Evolutionary conservation across 2,888 invertebrate genomes (phyloP).

Genomic region (Perdita meconis): DNA sequence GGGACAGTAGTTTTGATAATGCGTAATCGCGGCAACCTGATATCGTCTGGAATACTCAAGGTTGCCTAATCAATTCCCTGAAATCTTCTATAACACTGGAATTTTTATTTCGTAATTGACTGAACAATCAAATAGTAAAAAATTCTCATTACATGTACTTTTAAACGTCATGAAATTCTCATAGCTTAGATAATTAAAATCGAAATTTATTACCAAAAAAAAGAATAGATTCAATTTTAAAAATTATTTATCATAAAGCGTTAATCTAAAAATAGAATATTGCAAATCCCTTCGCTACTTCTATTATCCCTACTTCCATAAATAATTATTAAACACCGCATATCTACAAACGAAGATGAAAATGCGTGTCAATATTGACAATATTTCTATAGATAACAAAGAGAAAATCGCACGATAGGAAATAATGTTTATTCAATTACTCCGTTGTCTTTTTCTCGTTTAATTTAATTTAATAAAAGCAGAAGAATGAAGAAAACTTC

Average conservation of each 20-base stretch:
- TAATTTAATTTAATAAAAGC: slow-evolving; percentile 33
- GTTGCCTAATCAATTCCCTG: slow-evolving; percentile 6
- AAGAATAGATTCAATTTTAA: too few species aligned
- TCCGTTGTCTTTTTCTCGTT: slow-evolving; percentile 27
- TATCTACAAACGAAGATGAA: neutral
- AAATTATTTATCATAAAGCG: too few species aligned
- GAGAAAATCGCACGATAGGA: slow-evolving; percentile 4
- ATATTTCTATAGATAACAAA: neutral
- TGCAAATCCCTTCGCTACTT: neutral
- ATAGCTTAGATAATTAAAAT: too few species aligned
- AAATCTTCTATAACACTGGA: neutral
- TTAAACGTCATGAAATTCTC: too few species aligned
- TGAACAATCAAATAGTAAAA: neutral
- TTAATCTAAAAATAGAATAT: neutral
- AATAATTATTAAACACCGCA: neutral
- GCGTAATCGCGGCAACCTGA: slow-evolving; percentile 8
- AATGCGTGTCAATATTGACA: neutral
- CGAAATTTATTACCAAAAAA: neutral
- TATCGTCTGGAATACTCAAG: neutral
- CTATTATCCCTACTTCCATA: too few species aligned
- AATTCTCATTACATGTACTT: too few species aligned
- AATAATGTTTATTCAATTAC: slow-evolving; percentile 30
- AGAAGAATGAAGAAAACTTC: slow-evolving; percentile 9
- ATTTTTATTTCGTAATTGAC: neutral
- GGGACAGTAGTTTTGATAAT: neutral